A percentile compares a stretch with the other conserved stretches of the same genome.
phyloP scores from a whole-genome alignment of 2,888 invertebrate genomes.

The Tineola bisselliella region DNA sequence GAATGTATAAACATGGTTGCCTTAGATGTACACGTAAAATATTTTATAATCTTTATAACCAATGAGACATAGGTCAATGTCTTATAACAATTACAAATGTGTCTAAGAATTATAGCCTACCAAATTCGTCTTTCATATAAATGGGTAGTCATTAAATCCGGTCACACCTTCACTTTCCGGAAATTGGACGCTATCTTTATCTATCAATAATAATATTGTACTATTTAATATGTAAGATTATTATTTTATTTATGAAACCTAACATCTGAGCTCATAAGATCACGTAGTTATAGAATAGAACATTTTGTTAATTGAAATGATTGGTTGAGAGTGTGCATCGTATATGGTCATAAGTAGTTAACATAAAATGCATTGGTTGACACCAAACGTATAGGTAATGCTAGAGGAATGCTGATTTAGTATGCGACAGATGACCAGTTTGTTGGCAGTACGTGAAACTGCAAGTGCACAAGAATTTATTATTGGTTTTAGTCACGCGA shows the following conservation, averaged over 20 bases:
- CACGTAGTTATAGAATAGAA: too few relatives aligned
- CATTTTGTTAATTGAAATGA: too few relatives aligned
- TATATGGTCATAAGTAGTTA: too few relatives aligned
- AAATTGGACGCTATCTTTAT: neutral
- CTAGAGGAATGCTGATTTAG: conserved; percentile 25
- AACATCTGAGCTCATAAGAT: too few relatives aligned
- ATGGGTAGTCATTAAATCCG: neutral
- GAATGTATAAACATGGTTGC: too few relatives aligned
- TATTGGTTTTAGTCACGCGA: conserved; percentile 46
- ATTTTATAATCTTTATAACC: too few relatives aligned
- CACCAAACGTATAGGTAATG: too few relatives aligned
- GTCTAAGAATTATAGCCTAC: neutral
- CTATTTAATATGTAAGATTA: neutral
- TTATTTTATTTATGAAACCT: too few relatives aligned
- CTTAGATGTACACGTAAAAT: too few relatives aligned
- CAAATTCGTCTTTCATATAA: neutral
- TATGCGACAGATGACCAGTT: conserved; percentile 55
- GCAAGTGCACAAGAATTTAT: conserved; percentile 66
- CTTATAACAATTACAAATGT: neutral
- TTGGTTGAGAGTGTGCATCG: too few relatives aligned
- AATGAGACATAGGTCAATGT: neutral
- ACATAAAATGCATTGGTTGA: too few relatives aligned
- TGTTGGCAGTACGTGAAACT: conserved; percentile 60
- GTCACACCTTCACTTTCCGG: conserved; percentile 1
- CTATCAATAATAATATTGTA: neutral